Percentiles rank a stretch among this genome's conserved stretches.
Evolutionary conservation across 2,113 vertebrate species (phyloP).

Genomic region (Lycaon pictus): DNA sequence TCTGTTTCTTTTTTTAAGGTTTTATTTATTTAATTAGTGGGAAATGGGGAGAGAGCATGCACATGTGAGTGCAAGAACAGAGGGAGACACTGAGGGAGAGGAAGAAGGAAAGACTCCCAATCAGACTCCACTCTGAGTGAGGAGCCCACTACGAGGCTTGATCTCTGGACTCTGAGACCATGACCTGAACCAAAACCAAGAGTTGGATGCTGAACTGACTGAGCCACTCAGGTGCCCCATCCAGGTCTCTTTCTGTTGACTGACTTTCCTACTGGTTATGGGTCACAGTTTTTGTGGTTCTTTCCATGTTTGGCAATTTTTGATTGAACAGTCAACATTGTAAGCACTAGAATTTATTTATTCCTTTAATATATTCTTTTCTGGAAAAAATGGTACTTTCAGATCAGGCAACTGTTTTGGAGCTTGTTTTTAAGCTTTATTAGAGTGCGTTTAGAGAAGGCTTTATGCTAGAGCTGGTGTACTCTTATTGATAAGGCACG

Average conservation of each 20-base stretch:
- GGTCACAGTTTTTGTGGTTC: background rate
- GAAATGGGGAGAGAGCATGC: background rate
- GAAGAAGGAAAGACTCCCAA: background rate
- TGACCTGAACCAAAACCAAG: background rate
- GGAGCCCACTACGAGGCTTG: background rate
- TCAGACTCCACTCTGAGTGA: background rate
- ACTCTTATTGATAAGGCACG: background rate
- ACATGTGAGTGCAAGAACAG: background rate
- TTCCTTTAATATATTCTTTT: background rate
- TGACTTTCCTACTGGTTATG: background rate
- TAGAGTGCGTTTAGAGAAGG: background rate
- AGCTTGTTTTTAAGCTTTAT: background rate
- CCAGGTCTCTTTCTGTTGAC: background rate
- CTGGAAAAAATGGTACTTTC: background rate
- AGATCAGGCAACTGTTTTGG: background rate
- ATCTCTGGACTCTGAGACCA: background rate
- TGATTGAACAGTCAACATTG: background rate
- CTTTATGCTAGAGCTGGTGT: background rate
- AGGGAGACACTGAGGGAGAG: background rate
- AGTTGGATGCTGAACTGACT: background rate
- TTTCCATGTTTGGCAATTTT: background rate
- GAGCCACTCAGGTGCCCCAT: background rate
- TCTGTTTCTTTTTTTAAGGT: background rate
- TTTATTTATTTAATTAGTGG: background rate
- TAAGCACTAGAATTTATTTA: background rate